Conservation (phyloP, 1,140 invertebrate genomes). For the Euwallacea similis region DNA sequence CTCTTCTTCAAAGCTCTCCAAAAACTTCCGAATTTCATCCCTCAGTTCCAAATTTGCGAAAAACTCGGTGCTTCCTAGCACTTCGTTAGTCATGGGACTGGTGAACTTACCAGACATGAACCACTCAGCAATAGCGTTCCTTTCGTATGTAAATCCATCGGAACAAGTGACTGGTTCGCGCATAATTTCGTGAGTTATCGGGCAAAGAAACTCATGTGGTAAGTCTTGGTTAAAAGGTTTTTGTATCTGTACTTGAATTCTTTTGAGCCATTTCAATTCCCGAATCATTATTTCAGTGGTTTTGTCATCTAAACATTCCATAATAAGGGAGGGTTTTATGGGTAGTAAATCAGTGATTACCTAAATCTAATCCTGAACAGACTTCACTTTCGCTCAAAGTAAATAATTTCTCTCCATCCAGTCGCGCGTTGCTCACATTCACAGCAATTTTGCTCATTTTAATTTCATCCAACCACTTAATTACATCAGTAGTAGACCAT, state of each 20-base stretch:
- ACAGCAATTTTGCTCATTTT: conserved; percentile 58
- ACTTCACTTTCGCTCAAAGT: conserved; percentile 60
- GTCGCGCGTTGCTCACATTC: conserved; percentile 55
- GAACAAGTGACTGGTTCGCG: conserved; percentile 73
- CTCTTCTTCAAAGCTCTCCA: conserved; percentile 38
- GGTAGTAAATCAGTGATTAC: conserved; percentile 48
- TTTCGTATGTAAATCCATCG: conserved; percentile 81
- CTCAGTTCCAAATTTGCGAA: conserved; percentile 59
- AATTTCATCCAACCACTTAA: conserved; percentile 65
- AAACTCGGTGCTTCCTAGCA: conserved; percentile 60
- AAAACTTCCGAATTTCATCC: conserved; percentile 48
- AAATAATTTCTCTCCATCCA: conserved; percentile 65
- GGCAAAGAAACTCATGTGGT: conserved; percentile 75
- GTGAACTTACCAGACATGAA: conserved; percentile 70
- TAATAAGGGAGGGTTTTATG: neutral
- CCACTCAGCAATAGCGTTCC: conserved; percentile 74
- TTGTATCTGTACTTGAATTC: conserved; percentile 48
- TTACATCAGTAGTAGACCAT: conserved; percentile 65
- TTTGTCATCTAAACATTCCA: conserved; percentile 46
- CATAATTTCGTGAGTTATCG: conserved; percentile 81
- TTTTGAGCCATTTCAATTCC: conserved; percentile 60
- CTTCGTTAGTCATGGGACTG: conserved; percentile 77
- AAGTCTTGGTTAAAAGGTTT: conserved; percentile 48
- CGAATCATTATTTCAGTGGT: conserved; percentile 42
- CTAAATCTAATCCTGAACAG: conserved; percentile 58